phyloP scores from a whole-genome alignment of 2,113 vertebrate genomes.

The Corythaeola cristata region DNA sequence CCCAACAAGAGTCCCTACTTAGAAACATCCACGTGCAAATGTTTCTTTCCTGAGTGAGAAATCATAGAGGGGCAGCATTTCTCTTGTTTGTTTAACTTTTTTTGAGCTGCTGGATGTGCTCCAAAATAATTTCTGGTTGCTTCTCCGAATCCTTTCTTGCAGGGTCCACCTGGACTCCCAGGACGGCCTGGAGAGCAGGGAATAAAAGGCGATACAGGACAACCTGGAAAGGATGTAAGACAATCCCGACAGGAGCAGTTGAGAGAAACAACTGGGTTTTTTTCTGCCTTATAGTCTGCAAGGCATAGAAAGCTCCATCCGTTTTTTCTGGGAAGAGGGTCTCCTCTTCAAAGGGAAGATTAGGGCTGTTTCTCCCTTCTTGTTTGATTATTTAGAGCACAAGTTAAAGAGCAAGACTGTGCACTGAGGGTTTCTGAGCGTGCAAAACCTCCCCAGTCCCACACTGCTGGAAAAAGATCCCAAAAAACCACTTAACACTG shows the following conservation, averaged over 20 bases:
- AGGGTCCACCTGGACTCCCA: constrained; percentile 85
- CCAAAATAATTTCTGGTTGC: not conserved
- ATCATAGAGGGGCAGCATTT: fast-evolving
- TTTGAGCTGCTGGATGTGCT: not conserved
- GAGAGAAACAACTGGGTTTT: not conserved
- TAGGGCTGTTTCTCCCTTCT: not conserved
- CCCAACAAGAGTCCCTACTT: not conserved
- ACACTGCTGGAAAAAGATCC: fast-evolving
- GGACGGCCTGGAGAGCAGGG: constrained; percentile 82
- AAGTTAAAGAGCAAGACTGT: not conserved
- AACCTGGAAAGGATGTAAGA: constrained; percentile 71
- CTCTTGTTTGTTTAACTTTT: not conserved
- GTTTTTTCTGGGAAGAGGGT: not conserved
- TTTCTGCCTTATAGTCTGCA: not conserved
- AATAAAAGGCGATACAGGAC: constrained; percentile 80
- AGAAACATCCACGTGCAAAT: not conserved
- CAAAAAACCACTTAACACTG: not conserved
- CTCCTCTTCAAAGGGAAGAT: not conserved
- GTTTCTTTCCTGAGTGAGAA: not conserved
- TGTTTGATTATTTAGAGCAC: not conserved
- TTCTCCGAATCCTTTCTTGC: not conserved
- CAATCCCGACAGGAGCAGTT: not conserved
- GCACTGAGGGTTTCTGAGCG: not conserved
- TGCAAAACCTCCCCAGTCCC: not conserved
- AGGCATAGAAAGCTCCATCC: not conserved